These are phyloP conservation scores for Orcinus orca DNA, from an alignment of 2,113 vertebrate genomes.

Conservation along the genomic window DNA sequence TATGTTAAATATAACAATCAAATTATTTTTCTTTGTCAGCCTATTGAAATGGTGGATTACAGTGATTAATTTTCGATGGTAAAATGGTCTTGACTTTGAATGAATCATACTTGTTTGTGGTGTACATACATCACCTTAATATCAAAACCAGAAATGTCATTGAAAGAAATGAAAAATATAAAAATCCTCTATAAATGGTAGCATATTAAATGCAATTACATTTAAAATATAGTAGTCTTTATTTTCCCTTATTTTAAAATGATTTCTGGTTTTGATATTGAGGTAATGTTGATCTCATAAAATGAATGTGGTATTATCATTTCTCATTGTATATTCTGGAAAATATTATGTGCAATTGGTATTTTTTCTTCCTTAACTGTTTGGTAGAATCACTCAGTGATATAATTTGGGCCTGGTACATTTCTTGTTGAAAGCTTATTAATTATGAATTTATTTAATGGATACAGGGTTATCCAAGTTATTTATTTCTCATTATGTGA, in stretches of 20 bases:
- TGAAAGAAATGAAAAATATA: neutral
- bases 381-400: neutral
- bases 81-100: neutral
- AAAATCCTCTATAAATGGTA: neutral
- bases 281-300: neutral
- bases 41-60: neutral
- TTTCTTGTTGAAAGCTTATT: neutral
- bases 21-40: neutral
- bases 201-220: neutral
- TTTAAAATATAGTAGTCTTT: neutral
- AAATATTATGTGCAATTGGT: neutral
- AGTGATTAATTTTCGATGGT: neutral
- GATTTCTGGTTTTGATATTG: neutral
- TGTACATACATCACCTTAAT: neutral
- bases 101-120: neutral
- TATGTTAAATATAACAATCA: neutral
- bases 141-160: neutral
- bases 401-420: neutral
- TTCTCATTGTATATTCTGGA: neutral
- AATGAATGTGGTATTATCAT: neutral
- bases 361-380: neutral
- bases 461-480: accelerated
- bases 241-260: neutral
- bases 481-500: neutral
- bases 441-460: neutral